A percentile compares a stretch with the other conserved stretches of the same genome.
Conservation (phyloP, 2,113 vertebrate species). For the Myotis lucifugus region DNA sequence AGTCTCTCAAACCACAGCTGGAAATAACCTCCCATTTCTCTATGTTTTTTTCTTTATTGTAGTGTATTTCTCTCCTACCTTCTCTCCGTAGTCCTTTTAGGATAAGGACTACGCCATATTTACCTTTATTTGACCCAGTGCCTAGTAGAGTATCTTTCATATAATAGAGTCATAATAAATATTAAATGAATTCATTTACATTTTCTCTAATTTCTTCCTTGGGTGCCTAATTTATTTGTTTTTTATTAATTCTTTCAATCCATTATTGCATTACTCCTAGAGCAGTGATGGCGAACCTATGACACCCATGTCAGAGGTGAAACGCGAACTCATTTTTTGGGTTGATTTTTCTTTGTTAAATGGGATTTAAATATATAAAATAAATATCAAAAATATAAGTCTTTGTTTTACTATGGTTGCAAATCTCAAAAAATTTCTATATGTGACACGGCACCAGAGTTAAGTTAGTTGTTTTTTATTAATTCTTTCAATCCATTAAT, state of each 20-base stretch:
- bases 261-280: background rate
- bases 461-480: conserved; percentile 10
- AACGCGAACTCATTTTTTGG: too few relatives aligned
- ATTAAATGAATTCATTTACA: background rate
- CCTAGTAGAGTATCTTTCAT: background rate
- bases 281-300: too few relatives aligned
- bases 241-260: conserved; percentile 20
- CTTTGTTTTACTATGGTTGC: too few relatives aligned
- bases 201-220: background rate
- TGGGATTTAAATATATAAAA: too few relatives aligned
- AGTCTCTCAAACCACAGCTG: background rate
- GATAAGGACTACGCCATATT: background rate
- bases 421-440: too few relatives aligned
- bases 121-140: background rate
- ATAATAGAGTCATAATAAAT: background rate
- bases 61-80: background rate
- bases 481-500: background rate
- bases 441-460: too few relatives aligned
- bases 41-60: background rate
- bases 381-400: too few relatives aligned
- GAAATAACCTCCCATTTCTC: background rate
- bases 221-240: background rate
- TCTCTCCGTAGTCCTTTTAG: background rate
- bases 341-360: too few relatives aligned
- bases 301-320: too few relatives aligned